Percentiles rank a stretch among this genome's conserved stretches.
Conservation (phyloP, 2,888 invertebrate species). For the Dynastes maya region DNA sequence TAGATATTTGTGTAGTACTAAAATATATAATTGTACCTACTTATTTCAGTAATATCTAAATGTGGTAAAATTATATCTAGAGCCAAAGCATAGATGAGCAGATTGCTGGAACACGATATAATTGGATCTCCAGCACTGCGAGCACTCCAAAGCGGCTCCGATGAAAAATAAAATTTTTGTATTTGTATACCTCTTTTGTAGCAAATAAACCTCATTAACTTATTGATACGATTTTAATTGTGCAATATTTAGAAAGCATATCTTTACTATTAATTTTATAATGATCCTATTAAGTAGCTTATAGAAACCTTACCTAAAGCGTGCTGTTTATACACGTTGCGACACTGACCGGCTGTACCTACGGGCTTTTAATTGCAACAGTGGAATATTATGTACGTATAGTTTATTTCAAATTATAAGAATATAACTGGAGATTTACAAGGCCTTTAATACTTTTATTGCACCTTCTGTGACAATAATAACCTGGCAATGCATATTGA, state of each 20-base stretch:
- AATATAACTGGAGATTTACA: no score
- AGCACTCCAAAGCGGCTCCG: neutral
- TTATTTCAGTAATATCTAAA: constrained; percentile 30
- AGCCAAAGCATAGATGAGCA: neutral
- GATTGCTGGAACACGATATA: neutral
- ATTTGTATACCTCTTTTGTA: constrained; percentile 23
- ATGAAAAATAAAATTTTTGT: constrained; percentile 11
- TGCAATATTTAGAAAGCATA: constrained; percentile 38
- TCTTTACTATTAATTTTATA: constrained; percentile 23
- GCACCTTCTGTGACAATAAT: no score
- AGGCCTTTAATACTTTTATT: no score
- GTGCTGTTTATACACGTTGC: no score
- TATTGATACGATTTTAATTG: neutral
- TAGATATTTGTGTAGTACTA: constrained; percentile 32
- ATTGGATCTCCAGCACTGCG: neutral
- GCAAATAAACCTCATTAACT: constrained; percentile 12
- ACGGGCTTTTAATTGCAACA: no score
- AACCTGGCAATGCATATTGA: no score
- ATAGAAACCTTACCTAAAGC: no score
- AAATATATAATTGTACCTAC: constrained; percentile 34
- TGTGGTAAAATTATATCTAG: constrained; percentile 5
- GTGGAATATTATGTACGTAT: no score
- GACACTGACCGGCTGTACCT: no score
- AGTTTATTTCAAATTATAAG: no score
- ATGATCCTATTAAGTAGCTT: neutral